These are phyloP conservation scores for Agelaius tricolor DNA, from an alignment of 2,113 vertebrate species.

Conservation along the genomic window DNA sequence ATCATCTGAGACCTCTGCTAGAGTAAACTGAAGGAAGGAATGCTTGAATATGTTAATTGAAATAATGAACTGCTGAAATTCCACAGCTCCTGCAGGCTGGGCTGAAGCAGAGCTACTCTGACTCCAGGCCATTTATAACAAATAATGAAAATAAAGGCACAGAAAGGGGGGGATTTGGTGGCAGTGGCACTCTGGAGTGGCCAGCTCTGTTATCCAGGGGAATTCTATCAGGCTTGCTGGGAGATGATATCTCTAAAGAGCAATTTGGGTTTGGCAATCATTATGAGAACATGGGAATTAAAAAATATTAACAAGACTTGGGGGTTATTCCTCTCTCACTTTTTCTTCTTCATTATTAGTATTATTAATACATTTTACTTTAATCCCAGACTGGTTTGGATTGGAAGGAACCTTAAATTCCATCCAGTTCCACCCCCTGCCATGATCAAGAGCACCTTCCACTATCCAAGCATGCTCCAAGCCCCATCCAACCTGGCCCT, in stretches of 20 bases:
- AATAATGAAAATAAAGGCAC: neutral
- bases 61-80: neutral
- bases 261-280: neutral
- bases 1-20: neutral
- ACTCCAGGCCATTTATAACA: neutral
- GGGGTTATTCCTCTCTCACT: neutral
- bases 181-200: neutral
- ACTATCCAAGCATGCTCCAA: neutral
- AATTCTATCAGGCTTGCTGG: neutral
- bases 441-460: neutral
- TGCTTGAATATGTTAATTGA: neutral
- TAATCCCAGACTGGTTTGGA: neutral
- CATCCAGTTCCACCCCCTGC: neutral
- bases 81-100: neutral
- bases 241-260: rapidly evolving
- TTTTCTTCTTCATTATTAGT: neutral
- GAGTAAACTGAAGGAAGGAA: neutral
- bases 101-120: neutral
- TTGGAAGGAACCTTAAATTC: neutral
- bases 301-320: neutral
- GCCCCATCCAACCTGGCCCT: neutral
- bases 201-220: neutral
- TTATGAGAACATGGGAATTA: neutral
- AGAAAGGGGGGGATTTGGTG: neutral
- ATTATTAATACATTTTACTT: neutral